Percentiles rank a stretch among this genome's conserved stretches.
phyloP scores from a whole-genome alignment of 2,113 vertebrate species.

The Cariama cristata region DNA sequence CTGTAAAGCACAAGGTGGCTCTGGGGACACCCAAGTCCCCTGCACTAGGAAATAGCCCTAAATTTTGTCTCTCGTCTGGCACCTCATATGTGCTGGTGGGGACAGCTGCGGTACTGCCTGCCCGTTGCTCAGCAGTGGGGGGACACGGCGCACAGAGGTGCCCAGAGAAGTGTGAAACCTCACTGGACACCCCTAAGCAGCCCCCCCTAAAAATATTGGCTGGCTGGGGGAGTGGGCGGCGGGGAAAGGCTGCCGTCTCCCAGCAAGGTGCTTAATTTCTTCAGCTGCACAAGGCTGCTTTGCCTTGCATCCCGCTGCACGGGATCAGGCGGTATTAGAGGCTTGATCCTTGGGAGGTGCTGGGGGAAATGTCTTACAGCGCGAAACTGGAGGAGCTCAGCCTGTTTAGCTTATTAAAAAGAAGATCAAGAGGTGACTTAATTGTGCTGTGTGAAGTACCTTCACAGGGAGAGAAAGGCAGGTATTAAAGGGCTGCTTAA shows the following conservation, averaged over 20 bases:
- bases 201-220: background rate
- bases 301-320: accelerated
- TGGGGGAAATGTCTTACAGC: background rate
- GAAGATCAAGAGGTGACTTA: conserved; percentile 55
- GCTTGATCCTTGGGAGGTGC: conserved; percentile 28
- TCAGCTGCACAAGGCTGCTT: background rate
- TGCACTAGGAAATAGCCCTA: background rate
- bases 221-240: background rate
- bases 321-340: background rate
- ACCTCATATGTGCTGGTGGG: background rate
- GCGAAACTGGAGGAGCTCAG: background rate
- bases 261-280: background rate
- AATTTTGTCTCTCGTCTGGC: background rate
- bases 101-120: background rate
- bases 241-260: background rate
- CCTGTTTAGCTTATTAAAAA: conserved; percentile 61
- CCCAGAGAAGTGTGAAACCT: accelerated
- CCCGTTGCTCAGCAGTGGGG: background rate
- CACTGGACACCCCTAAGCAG: background rate
- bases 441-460: conserved; percentile 40
- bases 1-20: background rate
- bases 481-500: conserved; percentile 48
- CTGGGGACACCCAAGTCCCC: background rate
- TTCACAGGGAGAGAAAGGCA: conserved; percentile 6
- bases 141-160: accelerated